Percentiles rank a stretch among this genome's conserved stretches.
These are phyloP conservation scores for Ostrea edulis DNA, from an alignment of 1,140 invertebrate species.

Conservation along the genomic window DNA sequence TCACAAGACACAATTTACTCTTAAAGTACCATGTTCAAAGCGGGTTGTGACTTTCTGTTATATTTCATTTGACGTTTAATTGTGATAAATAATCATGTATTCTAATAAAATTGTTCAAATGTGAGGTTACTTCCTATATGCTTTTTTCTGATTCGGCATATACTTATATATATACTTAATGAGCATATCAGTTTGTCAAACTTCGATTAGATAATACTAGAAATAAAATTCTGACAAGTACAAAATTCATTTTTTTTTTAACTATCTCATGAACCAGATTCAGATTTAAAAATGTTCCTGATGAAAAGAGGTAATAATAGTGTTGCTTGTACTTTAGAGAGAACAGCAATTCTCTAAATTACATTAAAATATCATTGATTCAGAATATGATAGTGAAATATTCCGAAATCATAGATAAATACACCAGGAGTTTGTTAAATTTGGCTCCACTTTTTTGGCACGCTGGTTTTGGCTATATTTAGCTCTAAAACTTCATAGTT, in stretches of 20 bases:
- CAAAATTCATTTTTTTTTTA: background rate
- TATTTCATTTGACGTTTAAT: slow-evolving; percentile 30
- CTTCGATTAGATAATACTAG: background rate
- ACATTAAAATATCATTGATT: too few species aligned
- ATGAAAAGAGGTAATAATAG: background rate
- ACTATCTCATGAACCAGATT: background rate
- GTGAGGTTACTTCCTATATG: background rate
- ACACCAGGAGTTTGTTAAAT: too few species aligned
- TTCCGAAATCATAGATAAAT: too few species aligned
- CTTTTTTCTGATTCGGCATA: background rate
- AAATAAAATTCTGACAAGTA: background rate
- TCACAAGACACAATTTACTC: background rate
- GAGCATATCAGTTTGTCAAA: slow-evolving; percentile 26
- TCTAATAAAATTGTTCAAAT: background rate
- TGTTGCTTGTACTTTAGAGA: background rate
- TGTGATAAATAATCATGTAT: slow-evolving; percentile 21
- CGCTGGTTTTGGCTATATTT: too few species aligned
- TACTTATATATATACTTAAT: background rate
- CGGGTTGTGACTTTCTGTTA: background rate
- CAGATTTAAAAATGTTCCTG: background rate
- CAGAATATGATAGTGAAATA: too few species aligned
- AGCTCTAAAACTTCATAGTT: too few species aligned
- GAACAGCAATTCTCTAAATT: background rate
- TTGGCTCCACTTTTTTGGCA: too few species aligned
- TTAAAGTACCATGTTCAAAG: background rate